Evolutionary conservation across 2,888 invertebrate genomes (phyloP), one percentile per base, ranked within the genome.

Genomic region (Tetragonisca angustula): DNA sequence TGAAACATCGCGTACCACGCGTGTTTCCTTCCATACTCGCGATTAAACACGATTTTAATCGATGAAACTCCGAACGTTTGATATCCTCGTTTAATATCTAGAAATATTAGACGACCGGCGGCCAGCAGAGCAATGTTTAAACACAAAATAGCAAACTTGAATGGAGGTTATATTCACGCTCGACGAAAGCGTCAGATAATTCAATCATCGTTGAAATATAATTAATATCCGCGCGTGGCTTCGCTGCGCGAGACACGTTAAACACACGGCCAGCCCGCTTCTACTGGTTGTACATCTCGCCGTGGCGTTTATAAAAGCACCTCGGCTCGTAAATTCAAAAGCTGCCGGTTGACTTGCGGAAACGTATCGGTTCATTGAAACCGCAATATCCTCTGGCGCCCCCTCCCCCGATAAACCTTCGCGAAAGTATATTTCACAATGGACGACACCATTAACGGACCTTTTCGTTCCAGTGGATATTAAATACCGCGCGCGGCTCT

Each of bases 301-400:
- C 52, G 43, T 56, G 59, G 36, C 71, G 17, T 59, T 72, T 79
- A 49, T 52, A 62, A 61, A 62, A 68, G 27, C 21, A 52, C 27
- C 43, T 13, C 9, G 19, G 3, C 61, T 27, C 64, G 56, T 79
- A 79, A 79, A 82, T 75, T 61, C 43, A 21, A 75, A 59, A 50
- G n/a, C 65, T 62, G 52, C 19, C 56, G 62, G 21, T 68, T 64
- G 56, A 69, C 15, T 67, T 32, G 36, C 24, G 54, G 50, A 36
- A 71, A 56, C 49, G 69, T 75, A 82, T 79, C 79, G 80, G 71
- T 80, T 76, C 61, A 54, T 71, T 36, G 61, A 49, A 24, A 79
- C 59, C 49, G 32, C 43, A 61, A 75, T 71, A 67, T 79, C 67
- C 70, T 1, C 27, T 54, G 69, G 54, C 67, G 27, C 0, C n/a